phyloP scores from a whole-genome alignment of 2,113 vertebrate genomes.

The Ammodytes marinus region DNA sequence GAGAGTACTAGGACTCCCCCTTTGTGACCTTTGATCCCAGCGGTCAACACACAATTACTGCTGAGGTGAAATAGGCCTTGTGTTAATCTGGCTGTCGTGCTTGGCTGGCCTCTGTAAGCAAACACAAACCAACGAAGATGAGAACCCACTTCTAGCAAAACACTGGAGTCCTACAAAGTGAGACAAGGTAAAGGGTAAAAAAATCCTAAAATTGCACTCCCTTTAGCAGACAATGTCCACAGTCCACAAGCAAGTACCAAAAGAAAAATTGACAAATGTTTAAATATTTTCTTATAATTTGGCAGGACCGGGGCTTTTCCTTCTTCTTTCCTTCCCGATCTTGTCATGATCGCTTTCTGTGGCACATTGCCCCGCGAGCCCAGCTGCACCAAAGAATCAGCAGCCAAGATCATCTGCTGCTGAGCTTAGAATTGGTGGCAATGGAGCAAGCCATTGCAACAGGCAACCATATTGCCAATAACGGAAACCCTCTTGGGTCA shows the following conservation, averaged over 20 bases:
- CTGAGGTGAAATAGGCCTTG: constrained; percentile 60
- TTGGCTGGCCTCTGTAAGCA: constrained; percentile 38
- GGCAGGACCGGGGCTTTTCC: constrained; percentile 33
- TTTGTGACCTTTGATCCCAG: constrained; percentile 66
- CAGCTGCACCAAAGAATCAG: constrained; percentile 70
- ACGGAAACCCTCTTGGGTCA: constrained; percentile 59
- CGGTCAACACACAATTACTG: constrained; percentile 67
- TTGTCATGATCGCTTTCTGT: constrained; percentile 35
- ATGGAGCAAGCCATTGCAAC: constrained; percentile 20
- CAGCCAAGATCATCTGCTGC: constrained; percentile 69
- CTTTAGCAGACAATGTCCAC: constrained; percentile 2
- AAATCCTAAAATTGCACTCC: constrained; percentile 4
- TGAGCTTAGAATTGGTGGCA: constrained; percentile 56
- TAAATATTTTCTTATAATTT: constrained; percentile 19
- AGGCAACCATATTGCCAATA: constrained; percentile 43
- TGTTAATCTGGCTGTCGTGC: constrained; percentile 72
- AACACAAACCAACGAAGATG: constrained; percentile 49
- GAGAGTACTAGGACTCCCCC: constrained; percentile 37
- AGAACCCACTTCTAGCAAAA: constrained; percentile 37
- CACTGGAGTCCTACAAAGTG: not conserved
- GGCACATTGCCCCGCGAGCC: constrained; percentile 61
- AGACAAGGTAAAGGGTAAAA: not conserved
- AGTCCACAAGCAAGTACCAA: constrained; percentile 4
- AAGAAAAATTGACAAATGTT: constrained; percentile 6
- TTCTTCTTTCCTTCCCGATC: constrained; percentile 41